These are phyloP conservation scores for Aphodius sticticus DNA, from an alignment of 2,888 invertebrate genomes.

Conservation along the genomic window DNA sequence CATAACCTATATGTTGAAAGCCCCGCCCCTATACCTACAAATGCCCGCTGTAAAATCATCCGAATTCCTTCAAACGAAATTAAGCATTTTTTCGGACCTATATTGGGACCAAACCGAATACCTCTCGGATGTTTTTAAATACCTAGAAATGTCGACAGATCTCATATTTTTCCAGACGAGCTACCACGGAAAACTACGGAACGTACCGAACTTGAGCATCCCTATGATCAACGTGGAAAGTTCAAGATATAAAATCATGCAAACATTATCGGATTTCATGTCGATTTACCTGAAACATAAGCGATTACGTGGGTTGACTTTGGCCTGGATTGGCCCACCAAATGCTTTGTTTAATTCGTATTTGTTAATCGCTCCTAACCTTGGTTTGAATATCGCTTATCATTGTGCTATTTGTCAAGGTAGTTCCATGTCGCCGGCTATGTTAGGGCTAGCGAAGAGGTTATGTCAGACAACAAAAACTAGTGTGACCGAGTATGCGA, in stretches of 20 bases:
- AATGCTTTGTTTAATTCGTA: slow-evolving; percentile 32
- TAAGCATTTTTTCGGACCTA: slow-evolving; percentile 26
- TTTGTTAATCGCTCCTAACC: slow-evolving; percentile 25
- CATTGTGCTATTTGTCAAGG: slow-evolving; percentile 13
- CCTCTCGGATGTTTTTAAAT: slow-evolving; percentile 27
- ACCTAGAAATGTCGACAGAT: slow-evolving; percentile 24
- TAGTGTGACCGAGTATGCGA: slow-evolving; percentile 23
- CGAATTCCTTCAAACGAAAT: slow-evolving; percentile 11
- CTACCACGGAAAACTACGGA: slow-evolving; percentile 11
- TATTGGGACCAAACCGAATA: slow-evolving; percentile 28
- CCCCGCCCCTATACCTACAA: slow-evolving; percentile 22
- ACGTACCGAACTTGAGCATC: background rate
- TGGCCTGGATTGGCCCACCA: slow-evolving; percentile 32
- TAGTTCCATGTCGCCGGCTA: slow-evolving; percentile 24
- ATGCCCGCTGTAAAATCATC: slow-evolving; percentile 26
- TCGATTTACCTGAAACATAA: slow-evolving; percentile 25
- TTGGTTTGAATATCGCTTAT: slow-evolving; percentile 32
- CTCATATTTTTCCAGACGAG: slow-evolving; percentile 26
- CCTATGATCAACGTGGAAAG: slow-evolving; percentile 23
- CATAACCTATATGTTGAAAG: slow-evolving; percentile 21
- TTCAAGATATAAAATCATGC: slow-evolving; percentile 10
- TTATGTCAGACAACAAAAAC: slow-evolving; percentile 27
- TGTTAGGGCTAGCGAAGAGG: slow-evolving; percentile 20
- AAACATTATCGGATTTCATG: slow-evolving; percentile 31
- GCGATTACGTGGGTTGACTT: slow-evolving; percentile 24